Evolutionary conservation across 1,140 invertebrate species (phyloP).

Genomic region (Phortica variegata): DNA sequence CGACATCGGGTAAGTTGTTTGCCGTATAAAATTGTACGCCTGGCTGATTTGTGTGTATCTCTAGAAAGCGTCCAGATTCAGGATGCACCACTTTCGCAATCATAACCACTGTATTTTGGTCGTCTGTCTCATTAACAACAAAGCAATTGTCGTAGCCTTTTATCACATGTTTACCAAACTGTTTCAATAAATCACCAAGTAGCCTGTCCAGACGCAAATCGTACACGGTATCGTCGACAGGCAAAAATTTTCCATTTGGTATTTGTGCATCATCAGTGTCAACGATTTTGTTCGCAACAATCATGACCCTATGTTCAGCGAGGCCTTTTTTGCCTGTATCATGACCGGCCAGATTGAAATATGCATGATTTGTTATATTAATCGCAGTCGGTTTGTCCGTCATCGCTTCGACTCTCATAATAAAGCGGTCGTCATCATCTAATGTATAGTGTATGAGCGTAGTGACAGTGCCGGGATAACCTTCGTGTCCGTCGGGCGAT

Average conservation of each 20-base stretch:
- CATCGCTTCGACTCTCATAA: constrained; percentile 71
- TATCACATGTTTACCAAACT: constrained; percentile 35
- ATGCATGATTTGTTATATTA: constrained; percentile 90
- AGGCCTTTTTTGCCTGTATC: constrained; percentile 61
- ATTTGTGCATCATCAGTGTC: constrained; percentile 72
- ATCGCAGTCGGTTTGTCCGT: constrained; percentile 78
- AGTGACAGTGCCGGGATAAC: constrained; percentile 74
- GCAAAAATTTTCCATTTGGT: constrained; percentile 73
- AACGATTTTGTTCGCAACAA: constrained; percentile 75
- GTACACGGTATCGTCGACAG: constrained; percentile 67
- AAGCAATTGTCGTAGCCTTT: constrained; percentile 79
- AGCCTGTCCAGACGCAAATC: constrained; percentile 69
- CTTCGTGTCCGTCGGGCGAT: constrained; percentile 81
- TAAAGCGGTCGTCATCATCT: constrained; percentile 69
- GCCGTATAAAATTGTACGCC: constrained; percentile 89
- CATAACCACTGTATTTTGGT: constrained; percentile 8
- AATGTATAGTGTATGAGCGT: constrained; percentile 72
- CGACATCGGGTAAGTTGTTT: constrained; percentile 69
- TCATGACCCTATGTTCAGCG: constrained; percentile 71
- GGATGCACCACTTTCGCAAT: constrained; percentile 66
- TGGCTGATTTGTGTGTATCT: constrained; percentile 81
- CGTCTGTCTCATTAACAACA: constrained; percentile 59
- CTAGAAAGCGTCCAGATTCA: constrained; percentile 69
- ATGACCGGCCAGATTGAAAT: constrained; percentile 91
- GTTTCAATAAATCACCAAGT: constrained; percentile 59